Percentiles rank a stretch among this genome's conserved stretches.
Evolutionary conservation across 2,888 invertebrate genomes (phyloP).

Genomic region (Embidobia sp.): DNA sequence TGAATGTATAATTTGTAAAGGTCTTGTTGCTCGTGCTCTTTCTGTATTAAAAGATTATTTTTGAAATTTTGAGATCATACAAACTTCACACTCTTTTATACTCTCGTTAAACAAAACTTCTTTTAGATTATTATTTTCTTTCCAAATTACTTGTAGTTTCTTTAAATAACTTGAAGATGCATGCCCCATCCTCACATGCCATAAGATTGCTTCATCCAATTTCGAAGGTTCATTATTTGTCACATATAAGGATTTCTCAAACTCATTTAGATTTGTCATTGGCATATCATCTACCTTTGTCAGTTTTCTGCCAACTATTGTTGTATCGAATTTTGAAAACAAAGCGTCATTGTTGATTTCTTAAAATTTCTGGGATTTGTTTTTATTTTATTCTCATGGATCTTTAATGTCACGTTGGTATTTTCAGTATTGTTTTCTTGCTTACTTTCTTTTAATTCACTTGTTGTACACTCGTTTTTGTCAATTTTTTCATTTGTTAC

Average conservation of each 20-base stretch:
- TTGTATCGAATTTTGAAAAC: slow-evolving; percentile 1
- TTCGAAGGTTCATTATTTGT: not conserved
- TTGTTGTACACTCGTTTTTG: no score
- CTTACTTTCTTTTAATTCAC: no score
- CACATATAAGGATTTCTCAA: no score
- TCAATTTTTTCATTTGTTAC: no score
- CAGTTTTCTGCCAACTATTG: not conserved
- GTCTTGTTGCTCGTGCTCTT: slow-evolving; percentile 46
- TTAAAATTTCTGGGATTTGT: not conserved
- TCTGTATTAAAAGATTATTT: slow-evolving; percentile 61
- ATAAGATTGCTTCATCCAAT: not conserved
- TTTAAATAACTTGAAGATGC: not conserved
- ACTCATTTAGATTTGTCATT: not conserved
- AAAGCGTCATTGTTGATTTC: not conserved
- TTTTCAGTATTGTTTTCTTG: no score
- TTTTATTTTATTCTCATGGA: not conserved
- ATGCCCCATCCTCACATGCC: slow-evolving; percentile 6
- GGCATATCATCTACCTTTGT: slow-evolving; percentile 10
- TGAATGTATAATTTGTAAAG: slow-evolving; percentile 45
- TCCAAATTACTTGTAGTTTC: not conserved
- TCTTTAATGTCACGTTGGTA: not conserved
- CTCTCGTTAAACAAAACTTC: not conserved
- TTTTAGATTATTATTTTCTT: not conserved
- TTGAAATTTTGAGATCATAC: slow-evolving; percentile 63
- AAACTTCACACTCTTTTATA: slow-evolving; percentile 66